Base-by-base conservation (phyloP, 23 tunicate genomes). In the Trididemnum nubilum region DNA sequence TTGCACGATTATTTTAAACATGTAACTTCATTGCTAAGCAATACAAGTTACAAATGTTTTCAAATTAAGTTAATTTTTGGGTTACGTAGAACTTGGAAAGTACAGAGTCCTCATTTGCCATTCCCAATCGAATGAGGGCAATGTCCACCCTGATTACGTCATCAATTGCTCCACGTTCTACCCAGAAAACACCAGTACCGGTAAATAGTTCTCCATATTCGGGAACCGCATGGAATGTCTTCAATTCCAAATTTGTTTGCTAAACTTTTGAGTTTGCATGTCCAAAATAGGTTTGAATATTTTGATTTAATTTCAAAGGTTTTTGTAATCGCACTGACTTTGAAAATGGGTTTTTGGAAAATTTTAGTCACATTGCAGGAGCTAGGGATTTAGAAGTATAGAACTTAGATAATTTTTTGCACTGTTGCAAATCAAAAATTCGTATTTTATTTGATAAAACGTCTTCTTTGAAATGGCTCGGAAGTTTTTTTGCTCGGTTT, bases 71-170 rank as follows among this genome's bases (percentile, higher is more conserved):
- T 61, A 61, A 12, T 61, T 22, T 24, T 12, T 21, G 5, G 67
- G 26, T 12, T 61, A 3, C 18, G n/a, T 26, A 61, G 67, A 61
- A 4, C 26, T 23, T 24, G 67, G 67, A 61, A n/a, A 3, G 5
- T 21, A 5, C 26, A 22, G 67, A 61, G n/a, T 61, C 67, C 18
- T 49, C 18, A 12, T 49, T 49, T 49, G 67, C 26, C 29, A 12
- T 61, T 61, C 67, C 67, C 28, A 61, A 61, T 24, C 25, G 67
- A 21, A 61, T 61, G 67, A 61, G 67, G 26, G 67, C 67, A 22
- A 61, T 61, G 67, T 61, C 67, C 5, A 21, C 22, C 29, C 28
- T 61, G 22, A 61, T 61, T 22, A 61, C 67, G 67, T 21, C 67
- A 61, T 61, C 67, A n/a, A 3, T 61, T 5, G 26, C 25, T 24